Percentiles rank a stretch among this genome's conserved stretches.
Conservation (phyloP, 2,113 vertebrate genomes). For the Protobothrops flavoviridis region DNA sequence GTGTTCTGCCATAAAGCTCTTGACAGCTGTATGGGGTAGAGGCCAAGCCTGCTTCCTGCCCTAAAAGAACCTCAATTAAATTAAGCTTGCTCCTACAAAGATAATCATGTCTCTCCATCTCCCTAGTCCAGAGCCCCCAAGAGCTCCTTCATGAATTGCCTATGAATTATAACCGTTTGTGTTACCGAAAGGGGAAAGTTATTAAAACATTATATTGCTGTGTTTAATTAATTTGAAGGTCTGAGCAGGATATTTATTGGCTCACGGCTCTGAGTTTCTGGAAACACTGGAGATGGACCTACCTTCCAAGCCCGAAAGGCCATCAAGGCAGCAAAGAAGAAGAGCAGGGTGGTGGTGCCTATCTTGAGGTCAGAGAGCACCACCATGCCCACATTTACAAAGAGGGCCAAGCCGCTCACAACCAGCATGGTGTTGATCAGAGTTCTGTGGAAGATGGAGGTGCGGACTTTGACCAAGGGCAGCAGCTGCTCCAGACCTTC, state of each 20-base stretch:
- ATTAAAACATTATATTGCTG: not conserved
- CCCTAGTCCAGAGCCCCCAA: not conserved
- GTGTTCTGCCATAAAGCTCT: not conserved
- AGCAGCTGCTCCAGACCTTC: constrained; percentile 71
- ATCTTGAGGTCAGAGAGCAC: constrained; percentile 67
- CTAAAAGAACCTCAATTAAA: not conserved
- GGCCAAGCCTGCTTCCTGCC: not conserved
- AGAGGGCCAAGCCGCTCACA: constrained; percentile 57
- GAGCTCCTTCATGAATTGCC: not conserved
- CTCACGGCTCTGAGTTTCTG: not conserved
- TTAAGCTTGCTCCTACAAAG: not conserved
- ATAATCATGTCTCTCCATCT: not conserved
- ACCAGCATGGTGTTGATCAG: constrained; percentile 61
- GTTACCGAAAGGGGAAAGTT: not conserved
- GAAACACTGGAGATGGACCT: not conserved
- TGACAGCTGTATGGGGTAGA: not conserved
- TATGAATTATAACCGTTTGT: not conserved
- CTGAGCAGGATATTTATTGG: not conserved
- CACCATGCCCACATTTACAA: constrained; percentile 73
- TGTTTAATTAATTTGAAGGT: not conserved
- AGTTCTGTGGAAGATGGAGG: constrained; percentile 54
- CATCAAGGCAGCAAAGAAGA: constrained; percentile 66
- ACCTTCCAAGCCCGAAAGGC: constrained; percentile 64
- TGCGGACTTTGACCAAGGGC: constrained; percentile 64
- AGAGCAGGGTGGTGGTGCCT: constrained; percentile 61